Base-by-base conservation (phyloP, 2,888 invertebrate genomes). In the Octodonta nipae region DNA sequence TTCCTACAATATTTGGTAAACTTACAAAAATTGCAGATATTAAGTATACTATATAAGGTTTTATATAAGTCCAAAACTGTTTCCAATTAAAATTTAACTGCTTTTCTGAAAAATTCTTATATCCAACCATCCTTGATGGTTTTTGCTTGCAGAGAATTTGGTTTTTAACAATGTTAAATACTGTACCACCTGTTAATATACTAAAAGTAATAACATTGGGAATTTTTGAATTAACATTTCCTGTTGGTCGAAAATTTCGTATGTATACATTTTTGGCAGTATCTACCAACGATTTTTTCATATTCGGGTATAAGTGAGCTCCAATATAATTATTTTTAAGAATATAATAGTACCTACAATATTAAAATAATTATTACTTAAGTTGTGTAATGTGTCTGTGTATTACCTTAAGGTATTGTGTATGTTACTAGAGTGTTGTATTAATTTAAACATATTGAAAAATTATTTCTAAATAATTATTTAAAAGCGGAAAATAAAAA, bases 1-100 rank as follows among this genome's bases (percentile, higher is more conserved):
- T 15, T 5, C 14, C 12, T 13, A 5, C 13, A 28, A 28, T 15
- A 24, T 20, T 33, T 28, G 26, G 26, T 14, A 17, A 39, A 70
- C 77, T 74, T 63, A 89, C 89, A 49, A 71, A 67, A 49, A 91
- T 68, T 35, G 91, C 88, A 33, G 78, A 73, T 4, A 78, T 51
- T 32, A 91, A 67, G 42, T 82, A 72, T 71, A 77, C 78, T 37
- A 81, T 63, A 56, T 88, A 81, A 13, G 85, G 84, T 51, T 69
- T 66, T 2, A 91, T 59, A 54, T 89, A 78, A 8, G 64, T 53
- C 58, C 79, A 73, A 40, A 91, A 75, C 38, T 70, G 73, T 12
- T 58, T 65, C 87, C 87, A 89, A 52, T 86, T 80, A 63, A 89
- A 88, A 39, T 70, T 67, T 1, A 67, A 56, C 43, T 69, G 66